Percentiles rank a stretch among this genome's conserved stretches.
These are phyloP conservation scores for Aethina tumida DNA, from an alignment of 1,140 invertebrate species.

Conservation along the genomic window DNA sequence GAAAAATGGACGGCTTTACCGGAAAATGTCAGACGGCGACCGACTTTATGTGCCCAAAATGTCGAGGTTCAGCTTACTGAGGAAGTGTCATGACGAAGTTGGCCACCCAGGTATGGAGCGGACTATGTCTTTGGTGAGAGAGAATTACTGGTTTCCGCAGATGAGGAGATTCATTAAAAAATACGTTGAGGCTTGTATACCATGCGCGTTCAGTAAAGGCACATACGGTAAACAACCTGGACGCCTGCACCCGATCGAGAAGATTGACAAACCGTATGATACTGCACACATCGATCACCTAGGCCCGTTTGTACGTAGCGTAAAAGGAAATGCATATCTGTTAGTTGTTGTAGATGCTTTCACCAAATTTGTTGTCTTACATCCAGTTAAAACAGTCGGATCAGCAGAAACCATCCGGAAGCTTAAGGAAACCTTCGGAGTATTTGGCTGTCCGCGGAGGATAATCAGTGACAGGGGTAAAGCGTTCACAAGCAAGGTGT, in stretches of 20 bases:
- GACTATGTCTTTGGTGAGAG: conserved; percentile 20
- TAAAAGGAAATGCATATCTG: conserved; percentile 23
- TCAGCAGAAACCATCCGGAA: conserved; percentile 4
- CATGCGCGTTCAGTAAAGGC: conserved; percentile 10
- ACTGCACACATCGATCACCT: conserved; percentile 26
- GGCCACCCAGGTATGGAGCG: conserved; percentile 29
- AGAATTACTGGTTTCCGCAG: conserved; percentile 30
- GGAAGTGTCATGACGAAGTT: conserved; percentile 27
- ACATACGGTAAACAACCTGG: conserved; percentile 2
- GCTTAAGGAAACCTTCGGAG: conserved; percentile 5
- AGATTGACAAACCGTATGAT: conserved; percentile 12
- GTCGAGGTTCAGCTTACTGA: conserved; percentile 23
- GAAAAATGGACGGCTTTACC: conserved; percentile 23
- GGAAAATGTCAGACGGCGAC: conserved; percentile 17
- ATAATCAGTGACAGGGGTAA: conserved; percentile 18
- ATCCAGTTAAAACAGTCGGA: conserved; percentile 5
- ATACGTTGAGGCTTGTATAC: too few species aligned
- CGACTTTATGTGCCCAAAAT: conserved; percentile 28
- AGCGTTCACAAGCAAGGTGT: conserved; percentile 18
- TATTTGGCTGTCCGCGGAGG: conserved; percentile 31
- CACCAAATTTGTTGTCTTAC: conserved; percentile 25
- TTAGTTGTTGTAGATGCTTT: conserved; percentile 33
- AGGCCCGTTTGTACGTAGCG: conserved; percentile 21
- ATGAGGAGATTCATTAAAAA: too few species aligned
- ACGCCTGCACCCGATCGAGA: conserved; percentile 8